Conservation (phyloP, 2,888 invertebrate species). For the Alitta virens region DNA sequence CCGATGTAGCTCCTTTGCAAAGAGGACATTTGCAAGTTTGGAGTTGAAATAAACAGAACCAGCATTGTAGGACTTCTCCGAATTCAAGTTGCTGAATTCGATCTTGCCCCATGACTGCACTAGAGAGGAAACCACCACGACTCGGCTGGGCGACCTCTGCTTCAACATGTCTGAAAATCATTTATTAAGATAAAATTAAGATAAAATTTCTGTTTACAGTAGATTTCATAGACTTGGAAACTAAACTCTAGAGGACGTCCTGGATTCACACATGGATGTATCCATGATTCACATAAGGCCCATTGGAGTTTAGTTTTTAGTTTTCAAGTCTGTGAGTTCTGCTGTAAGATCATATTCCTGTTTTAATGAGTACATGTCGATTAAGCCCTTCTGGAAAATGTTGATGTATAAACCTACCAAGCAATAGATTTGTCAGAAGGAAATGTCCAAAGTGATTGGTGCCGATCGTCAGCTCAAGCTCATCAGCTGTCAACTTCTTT, state of each 20-base stretch:
- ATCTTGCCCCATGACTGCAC: conserved; percentile 42
- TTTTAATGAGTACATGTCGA: too few species aligned
- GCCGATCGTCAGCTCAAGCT: conserved; percentile 54
- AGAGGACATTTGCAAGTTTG: conserved; percentile 54
- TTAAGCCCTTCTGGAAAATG: too few species aligned
- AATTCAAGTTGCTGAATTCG: conserved; percentile 52
- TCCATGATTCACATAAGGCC: too few species aligned
- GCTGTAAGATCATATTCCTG: too few species aligned
- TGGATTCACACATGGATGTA: too few species aligned
- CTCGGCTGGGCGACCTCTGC: conserved; percentile 43
- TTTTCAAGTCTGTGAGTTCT: too few species aligned
- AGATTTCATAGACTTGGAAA: too few species aligned
- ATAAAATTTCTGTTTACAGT: too few species aligned
- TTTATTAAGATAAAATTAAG: too few species aligned
- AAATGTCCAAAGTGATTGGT: conserved; percentile 57
- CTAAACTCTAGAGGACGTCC: too few species aligned
- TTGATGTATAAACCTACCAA: too few species aligned
- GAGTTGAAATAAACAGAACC: conserved; percentile 47
- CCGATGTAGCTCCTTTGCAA: conserved; percentile 45
- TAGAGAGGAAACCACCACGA: conserved; percentile 49
- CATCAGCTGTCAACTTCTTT: conserved; percentile 40
- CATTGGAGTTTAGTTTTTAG: too few species aligned
- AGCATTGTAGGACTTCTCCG: conserved; percentile 36
- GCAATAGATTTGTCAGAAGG: conserved; percentile 50
- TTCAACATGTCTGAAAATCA: conserved; percentile 41